These are phyloP conservation scores for Pardosa pseudoannulata DNA, from an alignment of 2,888 invertebrate genomes.

Conservation along the genomic window DNA sequence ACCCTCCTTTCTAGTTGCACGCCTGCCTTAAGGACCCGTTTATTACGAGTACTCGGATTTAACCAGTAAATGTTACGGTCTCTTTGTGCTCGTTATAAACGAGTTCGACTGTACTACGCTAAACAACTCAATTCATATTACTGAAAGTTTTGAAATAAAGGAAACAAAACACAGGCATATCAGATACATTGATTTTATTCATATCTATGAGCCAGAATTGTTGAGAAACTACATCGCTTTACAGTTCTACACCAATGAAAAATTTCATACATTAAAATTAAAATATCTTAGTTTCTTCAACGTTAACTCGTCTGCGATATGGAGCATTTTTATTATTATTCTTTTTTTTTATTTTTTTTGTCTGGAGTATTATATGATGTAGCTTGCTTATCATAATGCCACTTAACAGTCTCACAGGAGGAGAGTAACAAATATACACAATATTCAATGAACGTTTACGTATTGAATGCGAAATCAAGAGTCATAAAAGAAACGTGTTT, in stretches of 20 bases:
- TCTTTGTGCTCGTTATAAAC: too few relatives aligned
- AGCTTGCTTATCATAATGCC: slow-evolving; percentile 58
- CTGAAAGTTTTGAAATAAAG: too few relatives aligned
- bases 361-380: slow-evolving; percentile 64
- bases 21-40: too few relatives aligned
- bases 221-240: slow-evolving; percentile 67
- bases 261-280: slow-evolving; percentile 70
- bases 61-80: too few relatives aligned
- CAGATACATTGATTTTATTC: slow-evolving; percentile 71
- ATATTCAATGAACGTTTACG: slow-evolving; percentile 59
- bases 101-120: too few relatives aligned
- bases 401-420: slow-evolving; percentile 49
- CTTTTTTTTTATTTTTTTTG: slow-evolving; percentile 11
- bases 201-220: slow-evolving; percentile 64
- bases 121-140: too few relatives aligned
- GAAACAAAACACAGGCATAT: slow-evolving; percentile 32
- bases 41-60: too few relatives aligned
- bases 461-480: slow-evolving; percentile 56
- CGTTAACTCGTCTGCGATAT: slow-evolving; percentile 44
- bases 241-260: slow-evolving; percentile 68
- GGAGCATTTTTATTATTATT: slow-evolving; percentile 41
- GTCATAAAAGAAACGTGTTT: slow-evolving; percentile 59
- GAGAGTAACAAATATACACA: slow-evolving; percentile 72
- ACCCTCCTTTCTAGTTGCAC: too few relatives aligned
- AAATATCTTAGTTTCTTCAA: slow-evolving; percentile 60